Conservation (phyloP, 2,113 vertebrate genomes). For the Isichthys henryi region DNA sequence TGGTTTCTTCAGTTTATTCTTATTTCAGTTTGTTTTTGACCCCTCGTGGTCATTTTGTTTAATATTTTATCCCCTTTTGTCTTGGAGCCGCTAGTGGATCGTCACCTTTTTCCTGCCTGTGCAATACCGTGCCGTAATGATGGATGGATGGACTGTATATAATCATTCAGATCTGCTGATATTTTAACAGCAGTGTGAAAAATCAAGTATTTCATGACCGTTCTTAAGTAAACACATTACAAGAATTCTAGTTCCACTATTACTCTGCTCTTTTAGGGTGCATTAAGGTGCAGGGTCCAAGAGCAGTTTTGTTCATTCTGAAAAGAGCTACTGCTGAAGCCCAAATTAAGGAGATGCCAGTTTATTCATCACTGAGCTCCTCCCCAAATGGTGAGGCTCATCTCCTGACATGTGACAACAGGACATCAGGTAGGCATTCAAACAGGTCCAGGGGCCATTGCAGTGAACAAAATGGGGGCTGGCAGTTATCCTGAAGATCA, state of each 20-base stretch:
- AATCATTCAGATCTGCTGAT: neutral
- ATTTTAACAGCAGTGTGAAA: neutral
- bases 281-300: neutral
- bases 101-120: too few relatives aligned
- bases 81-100: too few relatives aligned
- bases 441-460: neutral
- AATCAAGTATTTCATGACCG: neutral
- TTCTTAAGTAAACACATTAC: neutral
- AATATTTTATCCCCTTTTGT: too few relatives aligned
- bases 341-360: neutral
- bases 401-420: neutral
- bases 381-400: neutral
- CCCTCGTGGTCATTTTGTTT: too few relatives aligned
- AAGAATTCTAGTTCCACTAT: neutral
- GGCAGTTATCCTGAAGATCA: neutral
- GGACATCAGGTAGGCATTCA: neutral
- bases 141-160: neutral
- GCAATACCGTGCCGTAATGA: neutral
- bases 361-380: neutral
- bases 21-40: too few relatives aligned
- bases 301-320: neutral
- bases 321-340: neutral
- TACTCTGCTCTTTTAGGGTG: neutral
- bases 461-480: neutral
- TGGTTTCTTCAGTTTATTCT: too few relatives aligned